These are phyloP conservation scores for Eumeta japonica DNA, from an alignment of 1,140 invertebrate species.

Conservation along the genomic window DNA sequence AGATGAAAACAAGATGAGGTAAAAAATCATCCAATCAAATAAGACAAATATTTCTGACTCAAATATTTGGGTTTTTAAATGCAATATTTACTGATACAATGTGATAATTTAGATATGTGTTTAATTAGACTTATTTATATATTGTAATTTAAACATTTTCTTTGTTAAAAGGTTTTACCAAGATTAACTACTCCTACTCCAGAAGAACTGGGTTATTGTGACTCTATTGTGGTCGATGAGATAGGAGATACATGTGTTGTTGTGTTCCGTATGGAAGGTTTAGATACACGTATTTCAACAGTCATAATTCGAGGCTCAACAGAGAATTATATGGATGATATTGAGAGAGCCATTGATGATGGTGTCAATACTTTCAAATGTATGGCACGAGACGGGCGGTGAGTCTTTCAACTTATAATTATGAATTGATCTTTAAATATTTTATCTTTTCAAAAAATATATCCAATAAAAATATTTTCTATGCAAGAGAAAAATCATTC, in stretches of 20 bases:
- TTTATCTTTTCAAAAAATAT: no score
- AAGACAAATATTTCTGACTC: no score
- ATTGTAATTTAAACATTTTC: no score
- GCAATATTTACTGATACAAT: no score
- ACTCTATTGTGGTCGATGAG: constrained; percentile 91
- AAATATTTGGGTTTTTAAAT: no score
- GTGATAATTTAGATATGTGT: no score
- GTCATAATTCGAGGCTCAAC: constrained; percentile 94
- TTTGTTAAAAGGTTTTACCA: constrained; percentile 57
- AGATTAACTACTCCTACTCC: constrained; percentile 73
- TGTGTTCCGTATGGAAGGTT: constrained; percentile 80
- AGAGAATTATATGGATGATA: constrained; percentile 98
- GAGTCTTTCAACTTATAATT: constrained; percentile 9
- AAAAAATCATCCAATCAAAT: no score
- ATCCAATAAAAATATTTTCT: no score
- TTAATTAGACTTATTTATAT: no score
- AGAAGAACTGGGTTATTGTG: constrained; percentile 92
- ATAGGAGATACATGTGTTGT: constrained; percentile 93
- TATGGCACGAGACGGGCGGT: constrained; percentile 65
- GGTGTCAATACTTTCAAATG: constrained; percentile 98
- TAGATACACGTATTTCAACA: constrained; percentile 86
- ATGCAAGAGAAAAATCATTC: no score
- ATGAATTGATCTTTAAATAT: background rate
- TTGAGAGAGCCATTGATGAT: constrained; percentile 97
- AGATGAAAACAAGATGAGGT: no score